A percentile compares a stretch with the other conserved stretches of the same genome.
phyloP scores from a whole-genome alignment of 2,888 invertebrate genomes.

The Mechanitis messenoides region DNA sequence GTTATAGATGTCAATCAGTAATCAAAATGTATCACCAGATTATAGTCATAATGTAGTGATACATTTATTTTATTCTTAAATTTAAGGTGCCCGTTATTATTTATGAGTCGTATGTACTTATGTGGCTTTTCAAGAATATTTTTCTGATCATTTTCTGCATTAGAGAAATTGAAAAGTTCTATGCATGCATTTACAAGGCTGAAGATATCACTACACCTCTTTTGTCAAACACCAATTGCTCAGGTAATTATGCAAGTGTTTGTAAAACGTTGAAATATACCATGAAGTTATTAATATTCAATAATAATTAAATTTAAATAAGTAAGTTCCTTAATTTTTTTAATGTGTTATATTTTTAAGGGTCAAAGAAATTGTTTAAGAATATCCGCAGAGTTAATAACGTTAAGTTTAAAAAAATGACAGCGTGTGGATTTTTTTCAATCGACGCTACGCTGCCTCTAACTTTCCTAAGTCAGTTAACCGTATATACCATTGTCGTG shows the following conservation, averaged over 20 bases:
- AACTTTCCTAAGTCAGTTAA: slow-evolving; percentile 27
- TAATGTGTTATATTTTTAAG: no score
- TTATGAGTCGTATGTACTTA: slow-evolving; percentile 3
- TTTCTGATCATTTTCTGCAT: slow-evolving; percentile 17
- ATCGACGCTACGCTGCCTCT: slow-evolving; percentile 36
- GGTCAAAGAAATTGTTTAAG: slow-evolving; percentile 25
- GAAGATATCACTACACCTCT: slow-evolving; percentile 11
- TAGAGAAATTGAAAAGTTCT: slow-evolving; percentile 23
- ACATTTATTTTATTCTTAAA: background rate
- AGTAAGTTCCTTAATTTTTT: no score
- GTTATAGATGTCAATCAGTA: no score
- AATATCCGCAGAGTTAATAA: slow-evolving; percentile 31
- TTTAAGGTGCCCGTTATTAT: slow-evolving; percentile 8
- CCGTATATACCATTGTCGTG: slow-evolving; percentile 38
- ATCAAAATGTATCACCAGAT: no score
- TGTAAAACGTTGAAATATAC: no score
- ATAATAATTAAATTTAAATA: no score
- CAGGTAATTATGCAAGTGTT: slow-evolving; percentile 9
- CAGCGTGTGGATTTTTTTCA: slow-evolving; percentile 33
- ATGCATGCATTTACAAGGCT: slow-evolving; percentile 14
- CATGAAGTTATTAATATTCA: no score
- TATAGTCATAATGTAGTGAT: background rate
- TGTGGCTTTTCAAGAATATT: slow-evolving; percentile 18
- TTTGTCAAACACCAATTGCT: slow-evolving; percentile 1
- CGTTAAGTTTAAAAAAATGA: slow-evolving; percentile 32